Evolutionary conservation across 2,888 invertebrate species (phyloP).

Genomic region (Aspidiotus rigidus): DNA sequence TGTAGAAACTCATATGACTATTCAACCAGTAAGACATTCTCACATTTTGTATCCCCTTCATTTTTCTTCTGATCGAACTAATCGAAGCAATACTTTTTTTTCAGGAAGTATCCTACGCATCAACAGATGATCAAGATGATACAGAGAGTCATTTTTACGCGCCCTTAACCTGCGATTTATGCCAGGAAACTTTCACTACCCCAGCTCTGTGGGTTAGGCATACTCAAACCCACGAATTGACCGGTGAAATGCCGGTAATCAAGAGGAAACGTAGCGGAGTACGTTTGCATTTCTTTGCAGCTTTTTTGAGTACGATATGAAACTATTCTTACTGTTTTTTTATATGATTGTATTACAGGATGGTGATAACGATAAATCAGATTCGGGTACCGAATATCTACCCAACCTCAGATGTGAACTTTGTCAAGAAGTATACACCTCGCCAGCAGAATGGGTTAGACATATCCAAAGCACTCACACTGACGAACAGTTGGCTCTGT

Average conservation of each 20-base stretch:
- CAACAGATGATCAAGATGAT: slow-evolving; percentile 42
- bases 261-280: slow-evolving; percentile 38
- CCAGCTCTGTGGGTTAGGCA: slow-evolving; percentile 77
- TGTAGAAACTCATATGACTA: slow-evolving; percentile 55
- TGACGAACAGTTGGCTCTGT: slow-evolving; percentile 47
- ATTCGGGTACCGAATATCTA: slow-evolving; percentile 36
- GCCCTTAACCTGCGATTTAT: slow-evolving; percentile 70
- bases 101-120: slow-evolving; percentile 36
- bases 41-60: no score
- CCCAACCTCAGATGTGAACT: slow-evolving; percentile 54
- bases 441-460: slow-evolving; percentile 72
- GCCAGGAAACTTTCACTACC: slow-evolving; percentile 71
- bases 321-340: background rate
- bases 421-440: slow-evolving; percentile 71
- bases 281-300: slow-evolving; percentile 35
- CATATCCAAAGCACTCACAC: slow-evolving; percentile 73
- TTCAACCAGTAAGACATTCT: slow-evolving; percentile 52
- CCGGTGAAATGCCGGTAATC: slow-evolving; percentile 37
- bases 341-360: slow-evolving; percentile 42
- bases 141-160: slow-evolving; percentile 48
- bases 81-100: slow-evolving; percentile 8
- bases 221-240: slow-evolving; percentile 57
- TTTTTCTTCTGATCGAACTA: background rate
- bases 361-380: slow-evolving; percentile 43
- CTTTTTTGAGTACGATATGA: background rate